Conservation (phyloP, 2,797 vertebrate genomes). For the Danio tinwini region DNA sequence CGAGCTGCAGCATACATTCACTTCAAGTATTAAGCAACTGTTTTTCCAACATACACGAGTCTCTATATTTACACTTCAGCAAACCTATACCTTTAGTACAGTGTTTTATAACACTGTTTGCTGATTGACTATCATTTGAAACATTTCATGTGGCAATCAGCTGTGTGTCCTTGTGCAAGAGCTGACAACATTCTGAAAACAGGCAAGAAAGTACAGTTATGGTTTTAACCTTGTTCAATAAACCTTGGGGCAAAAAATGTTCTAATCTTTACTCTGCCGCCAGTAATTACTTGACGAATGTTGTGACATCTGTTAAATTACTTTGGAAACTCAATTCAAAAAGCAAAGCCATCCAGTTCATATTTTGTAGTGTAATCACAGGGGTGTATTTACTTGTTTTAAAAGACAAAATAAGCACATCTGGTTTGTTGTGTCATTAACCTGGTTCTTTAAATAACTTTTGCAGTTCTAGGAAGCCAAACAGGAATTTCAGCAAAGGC, state of each 20-base stretch:
- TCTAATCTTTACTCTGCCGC: constrained; percentile 1
- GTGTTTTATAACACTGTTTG: constrained; percentile 14
- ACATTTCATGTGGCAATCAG: constrained; percentile 13
- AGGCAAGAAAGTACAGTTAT: neutral
- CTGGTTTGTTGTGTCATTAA: constrained; percentile 10
- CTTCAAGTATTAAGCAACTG: constrained; percentile 63
- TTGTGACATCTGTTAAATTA: neutral
- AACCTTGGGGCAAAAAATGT: neutral
- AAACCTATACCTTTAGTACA: neutral
- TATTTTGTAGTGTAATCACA: neutral
- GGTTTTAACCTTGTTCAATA: constrained; percentile 11
- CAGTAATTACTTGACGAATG: neutral
- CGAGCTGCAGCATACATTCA: constrained; percentile 69
- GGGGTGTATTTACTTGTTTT: neutral
- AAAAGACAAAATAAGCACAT: neutral
- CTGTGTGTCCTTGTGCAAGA: constrained; percentile 32
- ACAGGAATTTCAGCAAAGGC: constrained; percentile 5
- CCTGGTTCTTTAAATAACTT: neutral
- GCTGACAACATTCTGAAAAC: constrained; percentile 12
- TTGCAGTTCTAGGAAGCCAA: neutral
- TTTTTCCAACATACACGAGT: constrained; percentile 54
- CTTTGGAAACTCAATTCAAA: neutral
- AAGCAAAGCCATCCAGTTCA: neutral
- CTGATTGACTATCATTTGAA: constrained; percentile 5
- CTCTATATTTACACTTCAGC: constrained; percentile 28